These are phyloP conservation scores for Geopemphigus sp. DNA, from an alignment of 1,140 invertebrate species.

Conservation along the genomic window DNA sequence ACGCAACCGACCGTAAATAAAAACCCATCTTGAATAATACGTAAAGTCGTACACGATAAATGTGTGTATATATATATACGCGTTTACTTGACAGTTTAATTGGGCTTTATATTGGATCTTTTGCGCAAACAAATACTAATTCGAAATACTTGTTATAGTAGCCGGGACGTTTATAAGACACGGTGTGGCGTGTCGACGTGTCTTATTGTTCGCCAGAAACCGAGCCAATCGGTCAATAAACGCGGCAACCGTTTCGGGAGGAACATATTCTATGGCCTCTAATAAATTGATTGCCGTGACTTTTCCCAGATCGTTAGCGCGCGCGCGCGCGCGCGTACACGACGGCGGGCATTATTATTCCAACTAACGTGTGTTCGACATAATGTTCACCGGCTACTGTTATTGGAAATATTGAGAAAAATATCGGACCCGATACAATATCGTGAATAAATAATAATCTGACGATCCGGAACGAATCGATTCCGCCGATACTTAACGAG, in stretches of 20 bases:
- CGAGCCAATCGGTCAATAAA: conserved; percentile 31
- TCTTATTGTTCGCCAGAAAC: background rate
- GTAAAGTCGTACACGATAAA: too few species aligned
- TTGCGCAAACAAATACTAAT: background rate
- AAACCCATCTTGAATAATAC: too few species aligned
- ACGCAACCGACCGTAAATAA: too few species aligned
- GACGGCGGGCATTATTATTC: conserved; percentile 9
- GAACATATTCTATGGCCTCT: background rate
- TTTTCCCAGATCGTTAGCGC: conserved; percentile 46
- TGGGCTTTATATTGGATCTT: background rate
- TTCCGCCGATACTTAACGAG: conserved; percentile 25
- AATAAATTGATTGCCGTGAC: conserved; percentile 47
- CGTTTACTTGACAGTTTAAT: background rate
- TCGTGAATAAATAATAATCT: conserved; percentile 34
- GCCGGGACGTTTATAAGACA: too few species aligned
- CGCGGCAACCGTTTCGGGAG: background rate
- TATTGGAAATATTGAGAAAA: conserved; percentile 21
- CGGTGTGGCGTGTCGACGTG: background rate
- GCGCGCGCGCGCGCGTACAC: background rate
- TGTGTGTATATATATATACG: too few species aligned
- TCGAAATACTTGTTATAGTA: background rate
- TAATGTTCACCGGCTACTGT: background rate
- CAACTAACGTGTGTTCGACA: conserved; percentile 8
- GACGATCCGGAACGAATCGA: conserved; percentile 46
- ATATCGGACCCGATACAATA: background rate